Evolutionary conservation across 1,140 invertebrate genomes (phyloP), one percentile per base, ranked within the genome.

Genomic region (Apis dorsata): DNA sequence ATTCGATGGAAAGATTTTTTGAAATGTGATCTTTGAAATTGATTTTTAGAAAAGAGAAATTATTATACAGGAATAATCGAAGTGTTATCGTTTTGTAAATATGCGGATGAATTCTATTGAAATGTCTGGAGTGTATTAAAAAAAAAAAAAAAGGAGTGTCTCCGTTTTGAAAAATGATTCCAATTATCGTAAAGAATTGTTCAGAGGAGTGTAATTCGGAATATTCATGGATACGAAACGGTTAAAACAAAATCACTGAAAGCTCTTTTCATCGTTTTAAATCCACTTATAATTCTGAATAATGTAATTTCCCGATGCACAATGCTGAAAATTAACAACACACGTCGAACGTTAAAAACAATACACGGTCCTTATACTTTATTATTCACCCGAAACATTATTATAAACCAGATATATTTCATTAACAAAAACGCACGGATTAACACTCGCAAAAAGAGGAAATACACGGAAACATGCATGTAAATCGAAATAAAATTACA

Each of bases 261-360:
- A 72, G 70, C 70, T 55, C 51, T 55, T 72, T 55, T 17, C 51
- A 55, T 72, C 51, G 19, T 55, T 72, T 72, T 72, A 72, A 72
- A 72, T 72, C n/a, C 70, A 72, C 70, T 53, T 71, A 71, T 19
- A 71, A 71, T 24, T 55, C 51, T 51, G 51, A 72, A 55, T 55
- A 55, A 72, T 55, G 44, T 28, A n/a, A 75, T 59, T 24, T 21
- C 55, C 34, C 34, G 24, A n/a, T n/a, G 72, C 8, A n/a, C 57
- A 74, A 60, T 44, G 21, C 34, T 49, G 72, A 51, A 62, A 75
- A 75, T 75, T 75, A 75, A 75, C 34, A 75, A 49, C 55, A 44
- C 19, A n/a, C 53, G 55, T 12, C 19, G 21, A 60, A 75, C 15
- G 21, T 62, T 51, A 75, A 75, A 75, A 63, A 17, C 59, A 10